These are phyloP conservation scores for Drosophila pandora DNA, from an alignment of 1,140 invertebrate genomes.

Conservation along the genomic window DNA sequence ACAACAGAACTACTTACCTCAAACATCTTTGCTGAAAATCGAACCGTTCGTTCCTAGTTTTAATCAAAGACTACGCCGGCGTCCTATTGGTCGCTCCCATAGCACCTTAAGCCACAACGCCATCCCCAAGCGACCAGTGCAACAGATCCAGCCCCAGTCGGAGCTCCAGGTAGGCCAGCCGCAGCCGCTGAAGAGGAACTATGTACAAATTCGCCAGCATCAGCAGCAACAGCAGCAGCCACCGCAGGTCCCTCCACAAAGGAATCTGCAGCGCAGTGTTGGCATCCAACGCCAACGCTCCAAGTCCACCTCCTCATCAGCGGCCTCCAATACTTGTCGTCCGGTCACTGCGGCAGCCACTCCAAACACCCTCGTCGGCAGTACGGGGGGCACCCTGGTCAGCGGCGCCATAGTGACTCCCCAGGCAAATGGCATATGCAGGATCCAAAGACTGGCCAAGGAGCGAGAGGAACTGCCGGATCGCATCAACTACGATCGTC, in stretches of 20 bases:
- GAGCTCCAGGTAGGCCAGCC: conserved; percentile 50
- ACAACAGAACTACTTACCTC: conserved; percentile 79
- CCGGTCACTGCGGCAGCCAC: conserved; percentile 49
- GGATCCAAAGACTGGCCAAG: conserved; percentile 87
- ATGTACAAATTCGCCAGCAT: conserved; percentile 49
- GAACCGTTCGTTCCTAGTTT: conserved; percentile 86
- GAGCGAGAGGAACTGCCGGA: conserved; percentile 91
- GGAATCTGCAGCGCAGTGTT: conserved; percentile 48
- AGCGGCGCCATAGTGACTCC: conserved; percentile 75
- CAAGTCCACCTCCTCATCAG: conserved; percentile 79
- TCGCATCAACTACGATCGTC: conserved; percentile 90
- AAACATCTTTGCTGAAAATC: conserved; percentile 86
- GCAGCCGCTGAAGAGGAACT: conserved; percentile 54
- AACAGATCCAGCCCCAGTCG: conserved; percentile 29
- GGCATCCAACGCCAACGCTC: conserved; percentile 67
- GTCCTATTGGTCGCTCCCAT: conserved; percentile 85
- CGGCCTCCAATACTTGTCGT: conserved; percentile 65
- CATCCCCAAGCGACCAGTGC: conserved; percentile 47
- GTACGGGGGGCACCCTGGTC: conserved; percentile 70
- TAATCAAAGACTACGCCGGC: conserved; percentile 84
- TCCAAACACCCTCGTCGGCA: conserved; percentile 59
- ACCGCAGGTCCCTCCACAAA: conserved; percentile 51
- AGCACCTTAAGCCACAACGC: conserved; percentile 84
- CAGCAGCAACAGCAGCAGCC: conserved; percentile 26
- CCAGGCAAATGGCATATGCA: conserved; percentile 83